Percentiles rank a stretch among this genome's conserved stretches.
Evolutionary conservation across 2,113 vertebrate genomes (phyloP).

Genomic region (Ramphastos sulfuratus): DNA sequence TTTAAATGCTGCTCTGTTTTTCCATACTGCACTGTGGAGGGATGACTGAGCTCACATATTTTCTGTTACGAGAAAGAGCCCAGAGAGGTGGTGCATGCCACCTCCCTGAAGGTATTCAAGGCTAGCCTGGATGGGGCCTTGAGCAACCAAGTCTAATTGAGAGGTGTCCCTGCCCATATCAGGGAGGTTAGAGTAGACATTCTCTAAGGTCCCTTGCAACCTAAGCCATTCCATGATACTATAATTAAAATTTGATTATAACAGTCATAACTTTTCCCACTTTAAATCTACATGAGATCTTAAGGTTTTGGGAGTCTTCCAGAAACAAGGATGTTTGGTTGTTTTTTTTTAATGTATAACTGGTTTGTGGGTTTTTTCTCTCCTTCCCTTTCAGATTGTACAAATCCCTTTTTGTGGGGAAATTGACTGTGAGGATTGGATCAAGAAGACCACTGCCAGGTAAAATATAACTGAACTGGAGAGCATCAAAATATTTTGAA

Average conservation of each 20-base stretch:
- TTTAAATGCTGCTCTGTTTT: background rate
- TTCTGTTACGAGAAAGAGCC: background rate
- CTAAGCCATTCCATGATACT: no score
- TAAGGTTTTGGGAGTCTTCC: background rate
- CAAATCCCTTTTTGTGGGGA: conserved; percentile 97
- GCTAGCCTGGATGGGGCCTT: no score
- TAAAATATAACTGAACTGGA: conserved; percentile 57
- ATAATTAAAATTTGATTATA: background rate
- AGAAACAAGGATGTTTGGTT: background rate
- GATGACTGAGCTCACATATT: background rate
- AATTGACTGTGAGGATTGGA: conserved; percentile 94
- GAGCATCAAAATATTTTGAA: background rate
- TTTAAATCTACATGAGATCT: background rate
- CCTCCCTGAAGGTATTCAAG: no score
- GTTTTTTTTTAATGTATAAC: background rate
- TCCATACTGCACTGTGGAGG: background rate
- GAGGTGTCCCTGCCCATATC: no score
- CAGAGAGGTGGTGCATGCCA: no score
- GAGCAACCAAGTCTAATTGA: no score
- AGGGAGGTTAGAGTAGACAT: no score
- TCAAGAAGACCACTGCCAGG: conserved; percentile 97
- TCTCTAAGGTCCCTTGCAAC: no score
- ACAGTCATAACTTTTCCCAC: background rate
- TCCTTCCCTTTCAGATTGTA: conserved; percentile 78
- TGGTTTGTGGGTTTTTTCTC: background rate